Conservation (phyloP, 2,888 invertebrate genomes). For the Synanthedon vespiformis region DNA sequence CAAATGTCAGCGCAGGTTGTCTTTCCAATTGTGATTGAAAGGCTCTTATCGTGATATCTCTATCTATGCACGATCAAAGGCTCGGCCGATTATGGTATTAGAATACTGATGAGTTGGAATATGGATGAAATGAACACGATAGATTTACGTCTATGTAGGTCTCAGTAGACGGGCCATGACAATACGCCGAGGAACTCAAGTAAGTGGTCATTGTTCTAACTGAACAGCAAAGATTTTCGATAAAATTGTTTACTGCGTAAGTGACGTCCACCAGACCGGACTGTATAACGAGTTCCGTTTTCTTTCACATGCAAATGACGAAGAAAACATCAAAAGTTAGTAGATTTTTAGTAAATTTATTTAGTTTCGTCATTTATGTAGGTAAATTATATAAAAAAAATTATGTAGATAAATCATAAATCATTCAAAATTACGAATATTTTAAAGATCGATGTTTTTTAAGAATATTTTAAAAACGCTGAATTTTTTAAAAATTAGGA, state of each 20-base stretch:
- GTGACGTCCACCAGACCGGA: not conserved
- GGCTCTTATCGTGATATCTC: conserved; percentile 27
- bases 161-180: not conserved
- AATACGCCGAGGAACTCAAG: conserved; percentile 7
- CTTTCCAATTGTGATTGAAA: conserved; percentile 30
- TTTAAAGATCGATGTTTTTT: too few relatives aligned
- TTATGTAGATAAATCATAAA: too few relatives aligned
- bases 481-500: too few relatives aligned
- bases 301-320: too few relatives aligned
- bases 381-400: too few relatives aligned
- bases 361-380: too few relatives aligned
- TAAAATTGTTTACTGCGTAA: conserved; percentile 1
- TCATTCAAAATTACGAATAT: too few relatives aligned
- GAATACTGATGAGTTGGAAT: conserved; percentile 18
- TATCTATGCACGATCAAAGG: conserved; percentile 25
- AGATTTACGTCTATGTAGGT: not conserved
- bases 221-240: conserved; percentile 4
- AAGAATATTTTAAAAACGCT: too few relatives aligned
- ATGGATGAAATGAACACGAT: not conserved
- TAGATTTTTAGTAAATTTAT: too few relatives aligned
- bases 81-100: conserved; percentile 18
- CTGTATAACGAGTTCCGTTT: too few relatives aligned
- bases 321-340: too few relatives aligned
- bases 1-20: conserved; percentile 30
- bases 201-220: conserved; percentile 5